phyloP scores from a whole-genome alignment of 2,888 invertebrate species.

The Diabrotica balteata region DNA sequence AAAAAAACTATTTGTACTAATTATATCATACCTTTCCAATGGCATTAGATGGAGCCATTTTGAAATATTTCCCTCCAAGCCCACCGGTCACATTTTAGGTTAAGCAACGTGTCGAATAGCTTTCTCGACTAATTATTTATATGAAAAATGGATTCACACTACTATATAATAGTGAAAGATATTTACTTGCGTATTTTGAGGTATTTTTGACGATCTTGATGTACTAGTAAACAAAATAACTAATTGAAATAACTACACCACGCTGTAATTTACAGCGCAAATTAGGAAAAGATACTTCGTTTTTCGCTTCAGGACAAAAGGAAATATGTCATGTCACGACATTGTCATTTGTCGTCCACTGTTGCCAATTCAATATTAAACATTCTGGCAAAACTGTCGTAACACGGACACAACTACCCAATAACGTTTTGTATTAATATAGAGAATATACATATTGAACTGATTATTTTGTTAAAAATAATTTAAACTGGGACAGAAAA shows the following conservation, averaged over 20 bases:
- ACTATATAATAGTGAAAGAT: slow-evolving; percentile 36
- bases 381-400: too few relatives aligned
- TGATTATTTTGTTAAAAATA: too few relatives aligned
- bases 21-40: slow-evolving; percentile 45
- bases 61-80: slow-evolving; percentile 57
- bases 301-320: neutral
- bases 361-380: too few relatives aligned
- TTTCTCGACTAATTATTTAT: slow-evolving; percentile 32
- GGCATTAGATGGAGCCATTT: slow-evolving; percentile 55
- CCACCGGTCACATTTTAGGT: slow-evolving; percentile 54
- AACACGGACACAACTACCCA: too few relatives aligned
- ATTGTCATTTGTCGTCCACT: slow-evolving; percentile 18
- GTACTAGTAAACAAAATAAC: slow-evolving; percentile 28
- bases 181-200: slow-evolving; percentile 41
- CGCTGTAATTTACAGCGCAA: slow-evolving; percentile 28
- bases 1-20: slow-evolving; percentile 23
- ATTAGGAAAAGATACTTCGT: slow-evolving; percentile 20
- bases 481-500: too few relatives aligned
- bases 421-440: too few relatives aligned
- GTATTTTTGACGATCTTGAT: slow-evolving; percentile 24
- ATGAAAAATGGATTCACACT: slow-evolving; percentile 18
- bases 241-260: slow-evolving; percentile 27
- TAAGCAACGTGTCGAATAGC: slow-evolving; percentile 55
- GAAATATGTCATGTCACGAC: slow-evolving; percentile 7
- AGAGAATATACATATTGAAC: too few relatives aligned